A percentile compares a stretch with the other conserved stretches of the same genome.
phyloP scores from a whole-genome alignment of 1,140 invertebrate genomes.

The Hylyphantes graminicola region DNA sequence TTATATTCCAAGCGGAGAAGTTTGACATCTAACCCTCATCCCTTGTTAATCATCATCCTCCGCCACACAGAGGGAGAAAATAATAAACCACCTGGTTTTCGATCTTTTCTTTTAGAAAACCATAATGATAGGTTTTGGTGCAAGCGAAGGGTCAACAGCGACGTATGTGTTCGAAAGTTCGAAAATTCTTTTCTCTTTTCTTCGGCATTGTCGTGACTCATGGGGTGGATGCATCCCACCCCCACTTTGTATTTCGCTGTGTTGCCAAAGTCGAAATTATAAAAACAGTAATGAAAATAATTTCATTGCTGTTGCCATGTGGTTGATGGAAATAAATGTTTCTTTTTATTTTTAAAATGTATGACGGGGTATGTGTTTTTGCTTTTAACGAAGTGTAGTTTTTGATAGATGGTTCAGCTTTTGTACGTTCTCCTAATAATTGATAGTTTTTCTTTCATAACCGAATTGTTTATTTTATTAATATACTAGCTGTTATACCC shows the following conservation, averaged over 20 bases:
- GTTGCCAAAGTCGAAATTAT: too few species aligned
- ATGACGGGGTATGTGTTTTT: too few species aligned
- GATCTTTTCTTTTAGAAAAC: neutral
- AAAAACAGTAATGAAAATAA: too few species aligned
- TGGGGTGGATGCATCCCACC: neutral
- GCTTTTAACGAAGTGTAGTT: too few species aligned
- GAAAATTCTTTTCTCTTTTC: constrained; percentile 21
- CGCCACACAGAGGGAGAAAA: constrained; percentile 8
- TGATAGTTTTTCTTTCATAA: too few species aligned
- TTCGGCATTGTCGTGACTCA: constrained; percentile 9
- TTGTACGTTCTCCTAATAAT: too few species aligned
- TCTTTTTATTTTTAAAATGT: too few species aligned
- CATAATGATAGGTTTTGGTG: constrained; percentile 34
- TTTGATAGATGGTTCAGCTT: too few species aligned
- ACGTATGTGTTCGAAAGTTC: neutral
- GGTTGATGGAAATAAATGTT: too few species aligned
- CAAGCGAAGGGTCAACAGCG: neutral
- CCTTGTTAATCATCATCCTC: constrained; percentile 2
- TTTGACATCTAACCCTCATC: constrained; percentile 17
- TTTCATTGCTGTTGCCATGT: too few species aligned
- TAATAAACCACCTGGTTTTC: constrained; percentile 26
- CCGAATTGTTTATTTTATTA: too few species aligned
- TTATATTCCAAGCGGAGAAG: neutral
- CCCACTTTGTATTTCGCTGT: neutral
- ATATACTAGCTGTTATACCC: too few species aligned